Evolutionary conservation across 1,140 invertebrate genomes (phyloP).

Genomic region (Leptinotarsa lineolata): DNA sequence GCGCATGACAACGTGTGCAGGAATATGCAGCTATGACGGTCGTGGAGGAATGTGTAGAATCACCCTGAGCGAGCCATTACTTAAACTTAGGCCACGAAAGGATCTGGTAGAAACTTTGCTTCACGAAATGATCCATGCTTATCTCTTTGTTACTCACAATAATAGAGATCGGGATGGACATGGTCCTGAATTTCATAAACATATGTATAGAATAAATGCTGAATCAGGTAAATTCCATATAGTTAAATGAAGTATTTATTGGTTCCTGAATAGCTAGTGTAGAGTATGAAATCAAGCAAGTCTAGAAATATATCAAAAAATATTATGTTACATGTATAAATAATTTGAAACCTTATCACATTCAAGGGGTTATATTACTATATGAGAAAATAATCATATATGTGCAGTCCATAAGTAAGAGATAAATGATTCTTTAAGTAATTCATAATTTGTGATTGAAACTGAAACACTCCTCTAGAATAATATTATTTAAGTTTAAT

Average conservation of each 20-base stretch:
- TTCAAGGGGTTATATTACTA: too few species aligned
- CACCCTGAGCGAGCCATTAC: constrained; percentile 83
- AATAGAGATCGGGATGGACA: constrained; percentile 88
- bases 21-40: constrained; percentile 79
- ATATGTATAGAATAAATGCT: constrained; percentile 93
- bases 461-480: too few species aligned
- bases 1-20: constrained; percentile 91
- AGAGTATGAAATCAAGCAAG: too few species aligned
- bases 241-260: constrained; percentile 23
- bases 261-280: constrained; percentile 15
- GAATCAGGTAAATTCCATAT: constrained; percentile 69
- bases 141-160: constrained; percentile 84
- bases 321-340: too few species aligned
- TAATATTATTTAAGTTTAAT: too few species aligned
- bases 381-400: too few species aligned
- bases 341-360: too few species aligned
- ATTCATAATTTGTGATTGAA: too few species aligned
- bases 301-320: too few species aligned
- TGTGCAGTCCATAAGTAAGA: too few species aligned
- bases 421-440: too few species aligned
- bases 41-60: constrained; percentile 79
- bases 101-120: constrained; percentile 94
- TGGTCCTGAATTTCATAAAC: constrained; percentile 90
- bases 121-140: constrained; percentile 99
- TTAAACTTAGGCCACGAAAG: constrained; percentile 89